phyloP scores from a whole-genome alignment of 35 echinoderm and acorn worm genomes.

The Diadema setosum region DNA sequence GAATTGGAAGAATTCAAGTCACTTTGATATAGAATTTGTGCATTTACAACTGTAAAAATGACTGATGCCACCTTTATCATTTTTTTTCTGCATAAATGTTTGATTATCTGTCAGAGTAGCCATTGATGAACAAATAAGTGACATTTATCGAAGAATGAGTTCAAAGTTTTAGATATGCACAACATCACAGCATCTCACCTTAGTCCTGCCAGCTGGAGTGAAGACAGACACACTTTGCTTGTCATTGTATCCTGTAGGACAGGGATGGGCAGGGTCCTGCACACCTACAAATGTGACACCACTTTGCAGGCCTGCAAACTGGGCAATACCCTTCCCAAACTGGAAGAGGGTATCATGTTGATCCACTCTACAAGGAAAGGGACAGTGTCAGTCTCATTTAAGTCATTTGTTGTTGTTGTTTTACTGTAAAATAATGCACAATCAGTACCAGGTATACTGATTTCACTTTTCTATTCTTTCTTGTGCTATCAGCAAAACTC shows the following conservation, averaged over 20 bases:
- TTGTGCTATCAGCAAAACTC: too few species aligned
- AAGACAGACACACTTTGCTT: conserved; percentile 71
- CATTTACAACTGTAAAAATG: too few species aligned
- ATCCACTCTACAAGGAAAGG: conserved; percentile 24
- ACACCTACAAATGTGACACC: conserved; percentile 35
- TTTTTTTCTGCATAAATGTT: too few species aligned
- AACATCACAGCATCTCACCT: conserved; percentile 64
- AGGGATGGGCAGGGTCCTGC: conserved; percentile 54
- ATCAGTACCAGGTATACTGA: too few species aligned
- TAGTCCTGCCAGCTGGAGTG: conserved; percentile 64
- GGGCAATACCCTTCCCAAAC: conserved; percentile 36
- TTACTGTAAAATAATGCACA: background rate
- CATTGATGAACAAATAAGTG: too few species aligned
- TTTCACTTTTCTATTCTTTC: too few species aligned
- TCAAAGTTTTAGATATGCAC: too few species aligned
- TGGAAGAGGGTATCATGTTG: conserved; percentile 37
- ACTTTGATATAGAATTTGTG: too few species aligned
- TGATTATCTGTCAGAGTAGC: too few species aligned
- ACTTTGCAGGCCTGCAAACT: conserved; percentile 30
- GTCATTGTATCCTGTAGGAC: conserved; percentile 79
- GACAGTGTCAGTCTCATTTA: background rate
- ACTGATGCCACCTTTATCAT: too few species aligned
- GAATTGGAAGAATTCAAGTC: too few species aligned
- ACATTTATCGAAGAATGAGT: too few species aligned
- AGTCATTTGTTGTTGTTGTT: background rate